phyloP scores from a whole-genome alignment of 2,888 invertebrate species.

The Noctua comes region DNA sequence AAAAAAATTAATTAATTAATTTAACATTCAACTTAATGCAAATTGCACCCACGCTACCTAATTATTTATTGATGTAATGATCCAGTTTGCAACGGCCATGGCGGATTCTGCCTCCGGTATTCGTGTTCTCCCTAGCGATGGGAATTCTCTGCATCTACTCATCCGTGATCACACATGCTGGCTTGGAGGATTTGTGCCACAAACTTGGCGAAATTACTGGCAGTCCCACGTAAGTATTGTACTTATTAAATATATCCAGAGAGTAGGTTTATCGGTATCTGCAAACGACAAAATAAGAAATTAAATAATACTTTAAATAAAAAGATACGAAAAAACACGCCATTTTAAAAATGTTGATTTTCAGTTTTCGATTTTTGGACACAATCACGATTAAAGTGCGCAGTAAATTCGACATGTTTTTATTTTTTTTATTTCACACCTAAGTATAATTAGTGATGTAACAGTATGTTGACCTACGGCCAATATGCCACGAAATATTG shows the following conservation, averaged over 20 bases:
- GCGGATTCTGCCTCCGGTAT: constrained; percentile 83
- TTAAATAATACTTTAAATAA: neutral
- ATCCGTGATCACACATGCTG: constrained; percentile 79
- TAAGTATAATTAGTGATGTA: too few species aligned
- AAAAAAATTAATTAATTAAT: neutral
- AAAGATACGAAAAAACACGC: too few species aligned
- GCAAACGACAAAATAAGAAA: neutral
- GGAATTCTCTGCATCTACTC: constrained; percentile 81
- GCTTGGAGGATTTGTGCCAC: constrained; percentile 81
- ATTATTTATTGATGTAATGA: constrained; percentile 4
- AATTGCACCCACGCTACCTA: neutral
- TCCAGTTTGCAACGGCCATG: constrained; percentile 83
- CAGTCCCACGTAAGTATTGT: constrained; percentile 74
- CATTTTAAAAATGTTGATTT: neutral
- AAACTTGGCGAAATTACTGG: constrained; percentile 84
- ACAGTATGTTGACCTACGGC: too few species aligned
- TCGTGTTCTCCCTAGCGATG: constrained; percentile 84
- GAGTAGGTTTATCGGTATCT: neutral
- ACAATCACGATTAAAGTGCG: neutral
- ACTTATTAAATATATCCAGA: too few species aligned
- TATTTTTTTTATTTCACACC: too few species aligned
- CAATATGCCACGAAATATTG: too few species aligned
- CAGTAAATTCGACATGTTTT: too few species aligned
- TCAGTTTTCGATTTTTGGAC: neutral
- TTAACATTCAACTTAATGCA: constrained; percentile 1